A percentile compares a stretch with the other conserved stretches of the same genome.
These are phyloP conservation scores for Dryococelus australis DNA, from an alignment of 2,888 invertebrate species.

Conservation along the genomic window DNA sequence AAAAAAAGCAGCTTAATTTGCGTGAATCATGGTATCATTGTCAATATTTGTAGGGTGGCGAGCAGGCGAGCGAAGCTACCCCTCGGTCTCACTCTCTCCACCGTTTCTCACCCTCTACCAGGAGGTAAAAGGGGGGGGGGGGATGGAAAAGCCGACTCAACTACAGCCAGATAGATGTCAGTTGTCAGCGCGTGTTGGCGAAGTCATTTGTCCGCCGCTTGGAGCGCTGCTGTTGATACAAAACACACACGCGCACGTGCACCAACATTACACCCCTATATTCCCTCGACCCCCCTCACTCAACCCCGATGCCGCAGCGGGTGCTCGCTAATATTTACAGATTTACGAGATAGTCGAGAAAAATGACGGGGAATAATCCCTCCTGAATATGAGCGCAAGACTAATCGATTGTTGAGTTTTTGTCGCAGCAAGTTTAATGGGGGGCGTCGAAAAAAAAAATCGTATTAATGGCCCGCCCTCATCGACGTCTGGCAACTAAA, in stretches of 20 bases:
- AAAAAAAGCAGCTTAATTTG: slow-evolving; percentile 40
- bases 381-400: slow-evolving; percentile 13
- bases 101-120: neutral
- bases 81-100: neutral
- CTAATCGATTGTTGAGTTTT: slow-evolving; percentile 21
- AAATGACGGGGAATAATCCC: slow-evolving; percentile 17
- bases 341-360: slow-evolving; percentile 26
- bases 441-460: neutral
- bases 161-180: slow-evolving; percentile 29
- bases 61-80: neutral
- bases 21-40: slow-evolving; percentile 40
- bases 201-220: slow-evolving; percentile 36
- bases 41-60: slow-evolving; percentile 39
- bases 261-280: neutral
- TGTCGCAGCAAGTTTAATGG: neutral
- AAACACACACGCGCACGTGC: slow-evolving; percentile 12
- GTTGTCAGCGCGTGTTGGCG: slow-evolving; percentile 40
- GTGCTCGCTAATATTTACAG: slow-evolving; percentile 27
- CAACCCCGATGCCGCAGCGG: neutral
- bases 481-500: neutral
- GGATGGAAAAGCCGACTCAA: neutral
- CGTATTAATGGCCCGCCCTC: neutral
- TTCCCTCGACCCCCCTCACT: neutral
- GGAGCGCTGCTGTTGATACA: slow-evolving; percentile 22
- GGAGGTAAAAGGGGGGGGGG: too few relatives aligned